Evolutionary conservation across 2,888 invertebrate species (phyloP).

Genomic region (Trachelus stipa): DNA sequence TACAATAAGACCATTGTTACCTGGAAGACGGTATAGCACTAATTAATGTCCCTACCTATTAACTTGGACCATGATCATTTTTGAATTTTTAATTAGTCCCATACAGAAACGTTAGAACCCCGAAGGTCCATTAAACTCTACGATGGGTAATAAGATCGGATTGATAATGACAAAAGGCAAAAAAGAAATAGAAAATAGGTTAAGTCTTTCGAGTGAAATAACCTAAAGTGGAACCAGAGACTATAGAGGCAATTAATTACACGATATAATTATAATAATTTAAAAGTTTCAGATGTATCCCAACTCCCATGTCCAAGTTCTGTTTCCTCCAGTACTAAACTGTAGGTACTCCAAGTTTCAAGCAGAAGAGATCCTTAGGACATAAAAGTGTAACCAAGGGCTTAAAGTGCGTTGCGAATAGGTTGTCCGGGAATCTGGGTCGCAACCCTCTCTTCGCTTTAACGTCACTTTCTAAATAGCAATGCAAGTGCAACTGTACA

Average conservation of each 20-base stretch:
- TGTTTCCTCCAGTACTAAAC: not conserved
- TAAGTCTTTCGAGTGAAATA: not conserved
- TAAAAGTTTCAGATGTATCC: not conserved
- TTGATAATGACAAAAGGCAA: not conserved
- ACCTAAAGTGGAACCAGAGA: not conserved
- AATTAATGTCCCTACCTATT: not conserved
- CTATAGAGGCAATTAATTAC: slow-evolving; percentile 15
- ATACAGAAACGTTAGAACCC: not conserved
- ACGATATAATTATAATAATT: slow-evolving; percentile 20
- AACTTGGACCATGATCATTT: not conserved
- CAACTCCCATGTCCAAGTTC: not conserved
- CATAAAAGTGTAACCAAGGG: not conserved
- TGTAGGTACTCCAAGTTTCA: not conserved
- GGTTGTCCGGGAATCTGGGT: not conserved
- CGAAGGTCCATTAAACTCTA: not conserved
- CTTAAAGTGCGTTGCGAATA: not conserved
- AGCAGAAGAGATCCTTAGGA: not conserved
- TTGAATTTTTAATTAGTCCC: not conserved
- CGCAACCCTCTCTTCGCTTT: not conserved
- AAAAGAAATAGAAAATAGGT: not conserved
- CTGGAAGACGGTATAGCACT: not conserved
- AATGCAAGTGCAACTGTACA: not conserved
- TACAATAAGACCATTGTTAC: not conserved
- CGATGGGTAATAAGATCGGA: not conserved
- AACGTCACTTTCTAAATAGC: not conserved